Base-by-base conservation (phyloP, 1,140 invertebrate species). In the Pentalonia nigronervosa region DNA sequence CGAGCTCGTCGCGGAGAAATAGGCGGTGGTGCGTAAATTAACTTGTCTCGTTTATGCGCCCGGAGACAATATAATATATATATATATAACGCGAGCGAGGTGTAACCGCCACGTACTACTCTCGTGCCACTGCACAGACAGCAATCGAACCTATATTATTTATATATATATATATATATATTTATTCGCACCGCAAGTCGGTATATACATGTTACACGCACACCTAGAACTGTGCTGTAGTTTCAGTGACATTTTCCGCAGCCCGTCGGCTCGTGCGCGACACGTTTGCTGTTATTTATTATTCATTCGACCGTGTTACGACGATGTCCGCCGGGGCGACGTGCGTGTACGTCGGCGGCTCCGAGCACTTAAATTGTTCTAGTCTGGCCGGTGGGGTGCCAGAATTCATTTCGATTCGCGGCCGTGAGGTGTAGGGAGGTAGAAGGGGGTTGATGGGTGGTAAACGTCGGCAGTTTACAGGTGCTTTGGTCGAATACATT, bases 1-100 rank as follows among this genome's bases (percentile, higher is more conserved):
- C 6, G 60, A 76, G 88, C 60, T 90, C 60, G 60, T 60, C 30
- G 34, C 34, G 8, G 34, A 23, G 23, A 90, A 90, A 88, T 88
- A n/a, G 34, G 34, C 34, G 88, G 34, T 25, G 88, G 88, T 23
- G 34, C 21, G 88, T 90, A 90, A 90, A 90, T 90, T 90, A 90
- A 90, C 88, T 90, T 60, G 50, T 90, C 88, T 90, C 88, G 30
- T 90, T 76, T 90, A 56, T 41, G 50, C 34, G 50, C 34, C 60
- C 34, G 50, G n/a, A 53, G 50, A 90, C 88, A 34, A 36, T 89
- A 41, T 41, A 89, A 89, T 89, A 56, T 36, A 89, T 41, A 41
- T 41, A 41, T 41, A 41, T 41, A 41, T 41, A 41, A 41, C 41
- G 41, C 21, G 53, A 50, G 30, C n/a, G 48, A 45, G 41, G 45